Evolutionary conservation across 92 coral and sea anemone genomes (phyloP), one percentile per base, ranked within the genome.

Genomic region (Phymanthus crucifer): DNA sequence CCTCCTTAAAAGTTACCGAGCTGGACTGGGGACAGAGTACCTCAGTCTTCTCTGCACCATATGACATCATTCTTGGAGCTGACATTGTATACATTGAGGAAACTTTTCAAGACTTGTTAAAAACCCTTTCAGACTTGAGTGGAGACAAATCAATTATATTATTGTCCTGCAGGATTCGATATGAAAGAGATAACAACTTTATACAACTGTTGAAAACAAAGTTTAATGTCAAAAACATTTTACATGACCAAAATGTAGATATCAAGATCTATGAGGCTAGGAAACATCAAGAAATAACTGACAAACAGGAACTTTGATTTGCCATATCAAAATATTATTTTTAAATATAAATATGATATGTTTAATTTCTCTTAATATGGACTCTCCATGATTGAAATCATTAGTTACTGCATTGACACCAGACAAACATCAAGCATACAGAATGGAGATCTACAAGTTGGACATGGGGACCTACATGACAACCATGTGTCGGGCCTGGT

Each of bases 1-100:
- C 52, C 17, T 37, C 86, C n/a, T 27, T 82, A 45, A 71, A 74
- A 64, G 86, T 93, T 9, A 84, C 76, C 19, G 94, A 93, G 58
- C 95, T 95, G 10, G 95, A 85, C 52, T 95, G 99, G 99, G 99
- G 99, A 19, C 99, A 95, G 79, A 70, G 87, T 36, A 82, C 93
- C 1, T 68, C 94, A 13, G 21, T 36, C 12, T 91, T 95, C 56
- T 47, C 82, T 19, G 86, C 94, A 2, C 99, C 99, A 24, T 95
- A 70, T 81, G 96, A 95, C 45, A 83, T 58, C 34, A 86, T 95
- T 21, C 78, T 95, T 32, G 99, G 99, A n/a, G 98, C 99, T 36
- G 99, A 95, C 76, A 82, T 95, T 40, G 92, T 95, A 26, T 95
- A 95, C 82, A 91, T 95, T 23, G 99, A 95, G 76, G 98, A 93